Base-by-base conservation (phyloP, 2,797 vertebrate genomes). In the Clarias laeviceps region DNA sequence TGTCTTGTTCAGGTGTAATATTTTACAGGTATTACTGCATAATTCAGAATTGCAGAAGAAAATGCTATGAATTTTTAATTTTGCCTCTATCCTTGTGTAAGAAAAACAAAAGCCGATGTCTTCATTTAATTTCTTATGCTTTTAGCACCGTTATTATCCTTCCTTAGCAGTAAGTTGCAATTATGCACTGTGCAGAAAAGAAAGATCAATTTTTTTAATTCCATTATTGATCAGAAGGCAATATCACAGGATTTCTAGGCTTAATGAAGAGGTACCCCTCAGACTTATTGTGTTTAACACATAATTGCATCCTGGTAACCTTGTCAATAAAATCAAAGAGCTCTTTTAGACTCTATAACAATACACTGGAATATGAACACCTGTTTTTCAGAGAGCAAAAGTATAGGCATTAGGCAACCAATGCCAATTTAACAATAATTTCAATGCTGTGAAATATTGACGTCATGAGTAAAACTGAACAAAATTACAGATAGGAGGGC, bases 141-240 rank as follows among this genome's bases (percentile, higher is more conserved):
- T 86, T 66, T 32, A 81, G 79, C 79, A 15, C 45, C 59, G 72
- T 32, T 32, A 70, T 32, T 40, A 27, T 74, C 37, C 3, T 1
- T 76, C 56, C 82, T 74, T 86, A 87, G 70, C 74, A 69, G 66
- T 62, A 82, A 86, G 69, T 82, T 84, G 86, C 86, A 90, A 86
- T 87, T 74, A 86, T 82, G 69, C 68, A 83, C 64, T 84, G 64
- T 61, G 57, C 20, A 32, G 82, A 57, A 59, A 64, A 77, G 64
- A 61, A 65, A 72, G 70, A 89, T 89, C 84, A 85, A 83, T 83
- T 50, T 72, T 66, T 86, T 87, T 83, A 87, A 89, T 89, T 88
- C 87, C 76, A 74, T 74, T 86, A 90, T 89, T 86, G 89, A 89
- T 86, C 88, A 88, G 68, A 83, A 68, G 76, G 70, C 65, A 86